Evolutionary conservation across 1,140 invertebrate species (phyloP).

Genomic region (Spodoptera litura): DNA sequence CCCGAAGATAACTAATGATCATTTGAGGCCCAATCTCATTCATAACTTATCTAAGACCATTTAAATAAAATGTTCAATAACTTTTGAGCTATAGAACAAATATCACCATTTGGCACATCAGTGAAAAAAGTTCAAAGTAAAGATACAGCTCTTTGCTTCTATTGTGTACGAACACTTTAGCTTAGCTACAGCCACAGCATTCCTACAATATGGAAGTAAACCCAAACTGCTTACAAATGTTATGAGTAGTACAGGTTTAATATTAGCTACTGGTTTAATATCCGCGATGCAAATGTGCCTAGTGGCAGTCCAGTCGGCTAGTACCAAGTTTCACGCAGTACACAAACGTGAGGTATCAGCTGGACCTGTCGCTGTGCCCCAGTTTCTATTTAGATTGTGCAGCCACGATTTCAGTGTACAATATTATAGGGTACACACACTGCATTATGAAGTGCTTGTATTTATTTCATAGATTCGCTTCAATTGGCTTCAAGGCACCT

Average conservation of each 20-base stretch:
- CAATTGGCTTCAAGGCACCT: no score
- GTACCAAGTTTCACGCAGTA: constrained; percentile 4
- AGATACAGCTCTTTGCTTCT: no score
- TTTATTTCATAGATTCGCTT: no score
- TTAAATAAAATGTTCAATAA: no score
- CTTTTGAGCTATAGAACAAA: not conserved
- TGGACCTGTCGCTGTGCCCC: constrained; percentile 22
- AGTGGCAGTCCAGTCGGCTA: not conserved
- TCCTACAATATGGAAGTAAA: not conserved
- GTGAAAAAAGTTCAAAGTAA: not conserved
- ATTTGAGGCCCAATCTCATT: no score
- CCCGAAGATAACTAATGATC: no score
- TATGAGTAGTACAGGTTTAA: constrained; percentile 7
- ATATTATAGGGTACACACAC: not conserved
- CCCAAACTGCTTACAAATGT: not conserved
- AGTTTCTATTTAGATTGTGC: constrained; percentile 34
- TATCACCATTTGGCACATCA: not conserved
- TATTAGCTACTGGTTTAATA: not conserved
- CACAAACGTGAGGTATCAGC: constrained; percentile 12
- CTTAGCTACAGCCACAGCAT: not conserved
- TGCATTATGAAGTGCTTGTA: not conserved
- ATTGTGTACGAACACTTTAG: no score
- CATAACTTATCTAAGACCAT: no score
- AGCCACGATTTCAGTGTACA: constrained; percentile 7
- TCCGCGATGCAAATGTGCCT: constrained; percentile 8